Conservation (phyloP, 2,888 invertebrate species). For the Perizoma affinitatum region DNA sequence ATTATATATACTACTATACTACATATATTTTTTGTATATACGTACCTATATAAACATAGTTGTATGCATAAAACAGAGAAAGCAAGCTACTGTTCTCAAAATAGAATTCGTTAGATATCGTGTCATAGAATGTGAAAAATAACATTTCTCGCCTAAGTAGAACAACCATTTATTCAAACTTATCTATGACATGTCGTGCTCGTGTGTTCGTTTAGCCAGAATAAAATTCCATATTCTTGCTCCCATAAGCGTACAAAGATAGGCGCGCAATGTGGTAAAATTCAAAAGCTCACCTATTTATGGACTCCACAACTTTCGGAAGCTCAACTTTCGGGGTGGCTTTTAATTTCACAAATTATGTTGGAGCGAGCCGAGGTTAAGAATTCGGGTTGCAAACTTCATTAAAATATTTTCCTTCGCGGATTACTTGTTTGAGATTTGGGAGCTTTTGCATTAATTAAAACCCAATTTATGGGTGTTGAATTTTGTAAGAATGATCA, state of each 20-base stretch:
- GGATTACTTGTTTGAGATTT: constrained; percentile 54
- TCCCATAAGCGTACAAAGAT: neutral
- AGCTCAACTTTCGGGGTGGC: constrained; percentile 47
- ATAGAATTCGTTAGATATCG: too few relatives aligned
- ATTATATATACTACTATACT: too few relatives aligned
- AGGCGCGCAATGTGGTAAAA: constrained; percentile 13
- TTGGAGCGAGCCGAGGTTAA: constrained; percentile 44
- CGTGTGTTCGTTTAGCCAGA: constrained; percentile 1
- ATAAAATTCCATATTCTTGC: constrained; percentile 9
- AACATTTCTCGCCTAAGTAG: too few relatives aligned
- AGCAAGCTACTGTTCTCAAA: too few relatives aligned
- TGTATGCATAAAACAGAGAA: too few relatives aligned
- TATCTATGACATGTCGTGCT: constrained; percentile 18
- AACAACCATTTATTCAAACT: constrained; percentile 20
- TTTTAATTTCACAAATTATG: constrained; percentile 64
- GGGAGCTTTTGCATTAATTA: constrained; percentile 41
- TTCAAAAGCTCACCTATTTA: constrained; percentile 24
- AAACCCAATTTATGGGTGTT: constrained; percentile 38
- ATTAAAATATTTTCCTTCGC: constrained; percentile 70
- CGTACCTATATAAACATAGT: too few relatives aligned
- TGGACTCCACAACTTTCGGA: constrained; percentile 29
- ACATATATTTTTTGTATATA: too few relatives aligned
- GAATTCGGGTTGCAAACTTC: constrained; percentile 59
- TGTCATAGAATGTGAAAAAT: too few relatives aligned
- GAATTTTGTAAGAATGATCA: constrained; percentile 21